Evolutionary conservation across 2,888 invertebrate genomes (phyloP).

Genomic region (Pseudolycoriella hygida): DNA sequence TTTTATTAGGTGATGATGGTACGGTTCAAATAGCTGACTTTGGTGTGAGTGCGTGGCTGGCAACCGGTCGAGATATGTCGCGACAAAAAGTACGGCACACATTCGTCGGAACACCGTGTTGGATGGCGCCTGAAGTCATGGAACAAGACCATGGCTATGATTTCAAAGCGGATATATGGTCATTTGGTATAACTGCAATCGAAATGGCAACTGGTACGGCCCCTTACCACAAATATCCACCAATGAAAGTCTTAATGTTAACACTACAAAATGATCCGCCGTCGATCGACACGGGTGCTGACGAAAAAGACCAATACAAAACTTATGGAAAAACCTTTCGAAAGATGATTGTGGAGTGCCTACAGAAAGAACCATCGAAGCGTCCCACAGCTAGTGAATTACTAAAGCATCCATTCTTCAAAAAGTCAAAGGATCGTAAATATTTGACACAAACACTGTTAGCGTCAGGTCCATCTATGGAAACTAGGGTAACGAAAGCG

Average conservation of each 20-base stretch:
- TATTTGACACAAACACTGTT: constrained; percentile 73
- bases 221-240: constrained; percentile 96
- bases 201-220: constrained; percentile 98
- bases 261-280: constrained; percentile 98
- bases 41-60: constrained; percentile 94
- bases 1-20: constrained; percentile 89
- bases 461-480: constrained; percentile 72
- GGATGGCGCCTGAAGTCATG: constrained; percentile 99
- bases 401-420: constrained; percentile 93
- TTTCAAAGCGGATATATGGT: constrained; percentile 75
- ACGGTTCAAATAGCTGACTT: constrained; percentile 97
- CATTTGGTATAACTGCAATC: constrained; percentile 82
- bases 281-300: constrained; percentile 82
- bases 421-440: constrained; percentile 87
- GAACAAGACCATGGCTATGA: constrained; percentile 97
- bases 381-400: constrained; percentile 90
- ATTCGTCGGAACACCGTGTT: constrained; percentile 97
- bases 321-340: constrained; percentile 93
- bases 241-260: constrained; percentile 98
- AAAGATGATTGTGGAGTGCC: constrained; percentile 90
- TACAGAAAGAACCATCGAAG: constrained; percentile 89
- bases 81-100: constrained; percentile 92
- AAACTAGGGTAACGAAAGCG: constrained; percentile 78
- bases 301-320: constrained; percentile 96
- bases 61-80: constrained; percentile 83